Evolutionary conservation across 1,140 invertebrate genomes (phyloP), one percentile per base, ranked within the genome.

Genomic region (Nasonia vitripennis): DNA sequence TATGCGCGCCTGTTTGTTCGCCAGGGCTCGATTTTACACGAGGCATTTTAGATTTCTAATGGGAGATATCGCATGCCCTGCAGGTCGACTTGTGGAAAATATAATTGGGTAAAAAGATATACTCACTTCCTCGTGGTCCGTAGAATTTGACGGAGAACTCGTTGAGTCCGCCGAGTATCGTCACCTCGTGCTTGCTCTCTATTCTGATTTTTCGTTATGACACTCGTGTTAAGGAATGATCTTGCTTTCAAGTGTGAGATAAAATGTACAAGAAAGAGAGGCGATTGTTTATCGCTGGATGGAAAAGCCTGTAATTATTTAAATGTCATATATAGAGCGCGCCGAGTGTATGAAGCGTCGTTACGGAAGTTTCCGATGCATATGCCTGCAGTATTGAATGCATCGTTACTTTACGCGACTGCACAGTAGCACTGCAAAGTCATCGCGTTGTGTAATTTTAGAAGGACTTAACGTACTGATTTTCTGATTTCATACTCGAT

Each of bases 71-170:
- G 7, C 37, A 27, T 27, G 27, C 27, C 27, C 27, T n/a, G n/a
- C 27, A 27, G 27, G 0, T 27, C 27, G 27, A 27, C 27, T 27
- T 27, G 27, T 27, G 27, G 27, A 27, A 2, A 27, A 27, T 27
- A 27, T 27, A 27, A 27, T 27, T 27, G 27, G 27, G 27, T 27
- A 27, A 27, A n/a, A 62, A 62, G 6, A 62, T 94, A 62, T 94
- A 97, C 97, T 97, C 93, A 98, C 97, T 99, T 91, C 97, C 97
- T 90, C 97, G 95, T 81, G 99, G 99, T 71, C 99, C 99, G 94
- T 98, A 99, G 94, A 99, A 99, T 95, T 99, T 99, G 67, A 99
- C 99, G 93, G 98, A 98, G 94, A 99, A 99, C 95, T 99, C 99
- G 94, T 99, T 99, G 74, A 99, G 95, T 78, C 98, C 98, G 85